Evolutionary conservation across 2,888 invertebrate species (phyloP).

Genomic region (Protula sp.): DNA sequence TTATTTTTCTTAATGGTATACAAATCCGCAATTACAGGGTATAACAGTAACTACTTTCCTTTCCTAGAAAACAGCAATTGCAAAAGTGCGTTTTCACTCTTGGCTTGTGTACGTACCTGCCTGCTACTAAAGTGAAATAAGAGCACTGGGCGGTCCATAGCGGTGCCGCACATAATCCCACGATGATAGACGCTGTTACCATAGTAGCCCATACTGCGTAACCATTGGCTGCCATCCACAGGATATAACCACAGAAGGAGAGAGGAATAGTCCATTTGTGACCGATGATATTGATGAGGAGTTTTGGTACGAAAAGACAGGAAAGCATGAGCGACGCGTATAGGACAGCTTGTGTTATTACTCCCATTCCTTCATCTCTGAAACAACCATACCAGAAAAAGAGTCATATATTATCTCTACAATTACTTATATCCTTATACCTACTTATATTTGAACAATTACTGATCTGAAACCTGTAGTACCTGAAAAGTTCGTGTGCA

Average conservation of each 20-base stretch:
- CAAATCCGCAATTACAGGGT: too few relatives aligned
- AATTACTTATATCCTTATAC: too few relatives aligned
- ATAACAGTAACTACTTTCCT: too few relatives aligned
- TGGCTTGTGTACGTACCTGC: too few relatives aligned
- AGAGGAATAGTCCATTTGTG: conserved; percentile 86
- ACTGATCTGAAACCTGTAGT: too few relatives aligned
- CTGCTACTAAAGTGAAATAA: conserved; percentile 67
- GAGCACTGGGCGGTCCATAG: conserved; percentile 99
- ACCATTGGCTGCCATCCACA: conserved; percentile 91
- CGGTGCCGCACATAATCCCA: conserved; percentile 91
- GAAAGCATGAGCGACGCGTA: conserved; percentile 90
- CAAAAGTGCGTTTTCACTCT: too few relatives aligned
- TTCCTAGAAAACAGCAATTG: too few relatives aligned
- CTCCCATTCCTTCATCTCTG: conserved; percentile 63
- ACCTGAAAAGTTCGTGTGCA: too few relatives aligned
- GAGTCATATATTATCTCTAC: too few relatives aligned
- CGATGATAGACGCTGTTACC: conserved; percentile 73
- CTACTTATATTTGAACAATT: too few relatives aligned
- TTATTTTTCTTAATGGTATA: too few relatives aligned
- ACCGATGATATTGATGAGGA: conserved; percentile 28
- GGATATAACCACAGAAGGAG: conserved; percentile 87
- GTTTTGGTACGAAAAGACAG: conserved; percentile 74
- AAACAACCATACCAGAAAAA: too few relatives aligned
- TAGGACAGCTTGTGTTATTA: conserved; percentile 81
- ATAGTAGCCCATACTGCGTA: conserved; percentile 65